Percentiles rank a stretch among this genome's conserved stretches.
Conservation (phyloP, 2,888 invertebrate species). For the Rhodophaea formosa region DNA sequence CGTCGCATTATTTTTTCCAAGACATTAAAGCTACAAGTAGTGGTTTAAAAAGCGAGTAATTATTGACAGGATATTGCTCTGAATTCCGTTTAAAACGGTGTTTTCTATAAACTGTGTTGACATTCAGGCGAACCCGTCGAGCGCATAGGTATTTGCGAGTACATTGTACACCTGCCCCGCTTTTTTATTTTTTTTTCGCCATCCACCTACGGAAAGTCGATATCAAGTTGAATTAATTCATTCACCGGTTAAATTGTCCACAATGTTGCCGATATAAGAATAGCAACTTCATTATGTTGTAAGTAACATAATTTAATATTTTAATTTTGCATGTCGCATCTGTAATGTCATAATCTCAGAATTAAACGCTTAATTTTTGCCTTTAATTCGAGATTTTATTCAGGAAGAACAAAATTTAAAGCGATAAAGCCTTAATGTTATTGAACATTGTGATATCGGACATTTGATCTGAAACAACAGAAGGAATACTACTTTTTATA, state of each 20-base stretch:
- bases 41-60: slow-evolving; percentile 4
- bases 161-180: slow-evolving; percentile 9
- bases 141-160: slow-evolving; percentile 10
- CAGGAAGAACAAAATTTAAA: background rate
- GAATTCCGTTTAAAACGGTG: slow-evolving; percentile 8
- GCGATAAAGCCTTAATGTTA: no score
- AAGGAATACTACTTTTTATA: no score
- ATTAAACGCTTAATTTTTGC: background rate
- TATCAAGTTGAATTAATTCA: slow-evolving; percentile 8
- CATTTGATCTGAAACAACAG: no score
- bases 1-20: background rate
- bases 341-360: background rate
- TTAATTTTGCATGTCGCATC: slow-evolving; percentile 2
- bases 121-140: slow-evolving; percentile 8
- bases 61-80: slow-evolving; percentile 2
- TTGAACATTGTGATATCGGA: no score
- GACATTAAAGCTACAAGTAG: background rate
- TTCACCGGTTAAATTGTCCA: slow-evolving; percentile 5
- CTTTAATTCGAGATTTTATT: background rate
- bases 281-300: slow-evolving; percentile 7
- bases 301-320: background rate
- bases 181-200: background rate
- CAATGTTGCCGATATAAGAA: slow-evolving; percentile 2
- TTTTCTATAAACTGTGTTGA: slow-evolving; percentile 12
- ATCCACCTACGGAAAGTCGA: slow-evolving; percentile 5